phyloP scores from a whole-genome alignment of 2,888 invertebrate genomes.

The Pelosia muscerda region DNA sequence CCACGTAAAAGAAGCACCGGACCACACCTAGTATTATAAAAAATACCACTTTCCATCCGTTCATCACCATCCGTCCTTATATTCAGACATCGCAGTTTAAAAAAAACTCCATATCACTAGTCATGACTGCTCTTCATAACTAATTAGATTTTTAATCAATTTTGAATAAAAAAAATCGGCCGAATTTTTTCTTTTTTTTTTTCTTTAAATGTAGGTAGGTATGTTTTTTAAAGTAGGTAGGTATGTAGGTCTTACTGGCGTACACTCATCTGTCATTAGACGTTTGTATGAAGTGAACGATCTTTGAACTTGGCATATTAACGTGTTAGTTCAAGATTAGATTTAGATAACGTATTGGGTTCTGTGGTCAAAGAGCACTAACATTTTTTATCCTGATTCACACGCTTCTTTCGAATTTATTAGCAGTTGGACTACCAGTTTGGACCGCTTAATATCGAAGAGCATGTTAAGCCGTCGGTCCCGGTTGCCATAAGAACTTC shows the following conservation, averaged over 20 bases:
- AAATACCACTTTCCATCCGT: background rate
- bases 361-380: background rate
- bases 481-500: too few relatives aligned
- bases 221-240: too few relatives aligned
- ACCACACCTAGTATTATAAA: slow-evolving; percentile 1
- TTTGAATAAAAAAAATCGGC: background rate
- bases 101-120: background rate
- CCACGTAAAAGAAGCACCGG: background rate
- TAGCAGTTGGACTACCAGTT: too few relatives aligned
- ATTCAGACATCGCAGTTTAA: background rate
- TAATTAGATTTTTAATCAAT: slow-evolving; percentile 1
- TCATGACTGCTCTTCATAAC: slow-evolving; percentile 1
- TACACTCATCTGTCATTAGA: background rate
- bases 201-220: background rate
- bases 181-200: background rate
- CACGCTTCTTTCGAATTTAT: too few relatives aligned
- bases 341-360: slow-evolving; percentile 3
- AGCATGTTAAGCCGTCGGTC: too few relatives aligned
- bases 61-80: background rate
- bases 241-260: background rate
- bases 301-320: slow-evolving; percentile 2
- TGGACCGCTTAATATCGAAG: too few relatives aligned
- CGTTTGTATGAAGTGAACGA: background rate
- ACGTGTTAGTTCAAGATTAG: background rate
- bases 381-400: too few relatives aligned